Evolutionary conservation across 2,113 vertebrate genomes (phyloP), one percentile per base, ranked within the genome.

Genomic region (Solea solea): DNA sequence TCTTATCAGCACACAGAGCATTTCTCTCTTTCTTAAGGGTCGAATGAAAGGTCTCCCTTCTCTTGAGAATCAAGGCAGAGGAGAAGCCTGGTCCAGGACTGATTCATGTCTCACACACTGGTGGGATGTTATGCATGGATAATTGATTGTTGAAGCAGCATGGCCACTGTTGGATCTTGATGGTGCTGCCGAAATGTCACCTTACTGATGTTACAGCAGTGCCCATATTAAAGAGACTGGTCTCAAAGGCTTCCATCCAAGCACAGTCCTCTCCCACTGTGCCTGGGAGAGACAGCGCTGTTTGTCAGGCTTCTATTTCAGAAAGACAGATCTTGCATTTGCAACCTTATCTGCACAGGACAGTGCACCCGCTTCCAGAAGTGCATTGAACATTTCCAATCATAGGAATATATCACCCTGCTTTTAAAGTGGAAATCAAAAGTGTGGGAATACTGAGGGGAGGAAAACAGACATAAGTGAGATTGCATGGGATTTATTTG

Each of bases 101-200:
- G 88, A 94, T 94, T 89, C 92, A 90, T 93, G 91, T 90, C 86
- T 77, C 89, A 91, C 94, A 91, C 84, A 88, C 91, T 87, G 87
- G 84, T 64, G 69, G 90, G 80, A 89, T 89, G 90, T 89, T 90
- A 92, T 82, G 93, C 93, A 91, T 90, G 92, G 94, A 95, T 83
- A 96, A 96, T 95, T 78, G 86, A 95, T 96, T 95, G 92, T 90
- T 56, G 44, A 86, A 89, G 93, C 86, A 80, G 87, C 87, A 85
- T 85, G 84, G 93, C 91, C 90, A 72, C 88, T 79, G 92, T 90
- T 95, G 94, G 92, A 90, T 93, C 79, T 93, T 83, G 91, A 94
- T 89, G 87, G 91, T 69, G 82, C 89, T 88, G 67, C 93, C 12
- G 54, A 95, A 95, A 95, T 95, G 95, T 95, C 95, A 94, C 91